phyloP scores from a whole-genome alignment of 1,140 invertebrate species.

The Chionoecetes opilio region DNA sequence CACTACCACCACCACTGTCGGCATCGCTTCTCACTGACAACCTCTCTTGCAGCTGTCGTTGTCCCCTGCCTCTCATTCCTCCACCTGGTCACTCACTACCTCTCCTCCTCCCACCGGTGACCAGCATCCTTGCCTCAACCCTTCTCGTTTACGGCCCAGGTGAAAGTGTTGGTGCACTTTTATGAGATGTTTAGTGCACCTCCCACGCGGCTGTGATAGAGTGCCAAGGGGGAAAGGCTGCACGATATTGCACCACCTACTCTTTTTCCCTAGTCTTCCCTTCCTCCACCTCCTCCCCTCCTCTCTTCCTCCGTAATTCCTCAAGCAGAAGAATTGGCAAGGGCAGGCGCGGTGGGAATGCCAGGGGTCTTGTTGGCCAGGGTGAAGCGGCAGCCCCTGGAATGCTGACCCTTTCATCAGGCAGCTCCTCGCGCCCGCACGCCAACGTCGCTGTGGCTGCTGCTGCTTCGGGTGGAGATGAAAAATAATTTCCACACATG shows the following conservation, averaged over 20 bases:
- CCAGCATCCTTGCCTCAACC: not conserved
- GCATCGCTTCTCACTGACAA: not conserved
- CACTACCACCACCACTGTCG: not conserved
- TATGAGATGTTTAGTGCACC: not conserved
- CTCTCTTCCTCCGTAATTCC: not conserved
- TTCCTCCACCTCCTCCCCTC: not conserved
- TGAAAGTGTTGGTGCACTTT: not conserved
- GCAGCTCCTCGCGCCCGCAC: not conserved
- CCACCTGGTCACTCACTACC: not conserved
- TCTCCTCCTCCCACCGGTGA: not conserved
- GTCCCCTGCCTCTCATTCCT: not conserved
- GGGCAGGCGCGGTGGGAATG: not conserved
- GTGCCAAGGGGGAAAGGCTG: not conserved
- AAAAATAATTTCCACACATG: not conserved
- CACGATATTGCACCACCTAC: not conserved
- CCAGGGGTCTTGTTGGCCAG: slow-evolving; percentile 13
- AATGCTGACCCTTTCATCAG: slow-evolving; percentile 28
- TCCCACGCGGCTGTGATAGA: not conserved
- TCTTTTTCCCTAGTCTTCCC: too few relatives aligned
- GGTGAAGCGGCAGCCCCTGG: slow-evolving; percentile 21
- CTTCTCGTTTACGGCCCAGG: not conserved
- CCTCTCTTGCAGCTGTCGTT: slow-evolving; percentile 11
- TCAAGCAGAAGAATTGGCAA: not conserved
- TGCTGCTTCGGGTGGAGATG: not conserved
- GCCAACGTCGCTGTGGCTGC: not conserved